Evolutionary conservation across 1,140 invertebrate genomes (phyloP), one percentile per base, ranked within the genome.

Genomic region (Elymnias hypermnestra): DNA sequence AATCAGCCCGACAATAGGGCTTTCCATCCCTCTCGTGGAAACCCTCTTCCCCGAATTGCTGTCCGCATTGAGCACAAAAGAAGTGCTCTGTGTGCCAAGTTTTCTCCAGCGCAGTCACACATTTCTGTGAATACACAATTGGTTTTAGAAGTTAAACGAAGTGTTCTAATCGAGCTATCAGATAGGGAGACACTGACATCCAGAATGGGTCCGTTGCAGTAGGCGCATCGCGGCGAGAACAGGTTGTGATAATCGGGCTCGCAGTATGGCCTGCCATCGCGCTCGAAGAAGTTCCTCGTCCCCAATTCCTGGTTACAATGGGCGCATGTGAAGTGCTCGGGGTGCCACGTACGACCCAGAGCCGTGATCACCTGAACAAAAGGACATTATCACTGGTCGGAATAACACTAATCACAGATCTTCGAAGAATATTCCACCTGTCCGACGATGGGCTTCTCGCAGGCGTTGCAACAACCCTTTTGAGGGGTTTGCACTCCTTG

Each of bases 71-170:
- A 28, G 96, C 96, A 87, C 98, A 99, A 88, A 98, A 97, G 90
- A 99, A 99, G 87, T 99, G 98, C 82, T 99, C 97, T 49, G 97
- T 97, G 83, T 99, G 98, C 97, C 97, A 99, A 28, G 97, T 99
- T 78, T 97, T 97, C 71, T 98, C 97, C 73, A 99, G 86, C 1
- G 98, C 98, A 0, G 97, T 99, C 21, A 99, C 96, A 87, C 98
- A 99, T 97, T 99, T 99, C 97, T 98, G 87, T 23, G 89, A 89
- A 67, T n/a, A n/a, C n/a, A n/a, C n/a, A n/a, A n/a, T n/a, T n/a
- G n/a, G 10, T 19, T 52, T 26, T 25, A 2, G 13, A 39, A 1
- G n/a, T 10, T 3, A 9, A 9, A 40, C 23, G 1, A 4, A 8
- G 17, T n/a, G 5, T 36, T 17, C 15, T 6, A 36, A 10, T 19